phyloP scores from a whole-genome alignment of 2,797 vertebrate species.

The Melanotaenia pygmaea region DNA sequence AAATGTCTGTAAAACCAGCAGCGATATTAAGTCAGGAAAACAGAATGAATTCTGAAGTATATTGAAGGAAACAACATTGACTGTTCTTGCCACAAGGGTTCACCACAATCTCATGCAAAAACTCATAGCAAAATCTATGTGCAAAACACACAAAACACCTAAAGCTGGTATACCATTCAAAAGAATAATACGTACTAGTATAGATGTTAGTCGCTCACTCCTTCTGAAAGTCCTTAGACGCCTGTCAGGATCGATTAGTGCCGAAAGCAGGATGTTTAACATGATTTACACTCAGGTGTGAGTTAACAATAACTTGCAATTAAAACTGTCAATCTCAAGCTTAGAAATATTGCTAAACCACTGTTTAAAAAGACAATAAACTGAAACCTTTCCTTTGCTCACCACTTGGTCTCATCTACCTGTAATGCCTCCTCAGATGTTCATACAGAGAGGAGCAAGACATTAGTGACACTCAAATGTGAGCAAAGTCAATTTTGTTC shows the following conservation, averaged over 20 bases:
- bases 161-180: conserved; percentile 9
- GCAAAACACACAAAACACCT: conserved; percentile 13
- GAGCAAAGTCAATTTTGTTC: conserved; percentile 81
- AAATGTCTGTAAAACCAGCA: conserved; percentile 46
- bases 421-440: conserved; percentile 69
- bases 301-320: conserved; percentile 21
- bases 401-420: conserved; percentile 46
- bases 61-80: neutral
- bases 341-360: conserved; percentile 4
- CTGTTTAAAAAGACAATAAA: conserved; percentile 28
- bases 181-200: conserved; percentile 77
- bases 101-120: conserved; percentile 7
- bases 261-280: conserved; percentile 29
- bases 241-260: conserved; percentile 80
- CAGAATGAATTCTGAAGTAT: conserved; percentile 11
- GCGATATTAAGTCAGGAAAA: conserved; percentile 36
- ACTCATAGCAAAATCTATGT: neutral
- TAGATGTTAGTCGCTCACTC: conserved; percentile 80
- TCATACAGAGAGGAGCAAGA: conserved; percentile 63
- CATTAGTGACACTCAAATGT: conserved; percentile 77
- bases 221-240: conserved; percentile 80
- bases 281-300: conserved; percentile 58
- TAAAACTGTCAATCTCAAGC: conserved; percentile 22
- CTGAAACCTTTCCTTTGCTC: conserved; percentile 23
- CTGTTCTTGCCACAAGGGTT: conserved; percentile 16